These are phyloP conservation scores for Carassius auratus DNA, from an alignment of 2,113 vertebrate genomes.

Conservation along the genomic window DNA sequence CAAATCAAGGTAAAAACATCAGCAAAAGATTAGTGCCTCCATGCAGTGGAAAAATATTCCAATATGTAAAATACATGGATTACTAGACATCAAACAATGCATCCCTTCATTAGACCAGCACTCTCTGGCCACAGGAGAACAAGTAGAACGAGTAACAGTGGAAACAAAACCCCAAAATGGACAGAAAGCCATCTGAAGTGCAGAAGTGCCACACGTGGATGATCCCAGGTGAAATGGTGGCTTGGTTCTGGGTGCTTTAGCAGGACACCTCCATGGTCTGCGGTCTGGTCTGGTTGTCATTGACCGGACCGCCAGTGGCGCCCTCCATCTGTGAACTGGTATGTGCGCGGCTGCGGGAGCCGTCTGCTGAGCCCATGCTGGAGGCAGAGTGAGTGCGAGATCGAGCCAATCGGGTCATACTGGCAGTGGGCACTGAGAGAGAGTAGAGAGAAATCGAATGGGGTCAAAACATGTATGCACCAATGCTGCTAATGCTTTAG, in stretches of 20 bases:
- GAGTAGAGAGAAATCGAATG: constrained; percentile 47
- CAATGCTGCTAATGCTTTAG: neutral
- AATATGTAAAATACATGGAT: constrained; percentile 28
- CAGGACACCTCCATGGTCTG: constrained; percentile 89
- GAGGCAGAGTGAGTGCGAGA: constrained; percentile 92
- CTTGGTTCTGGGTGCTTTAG: constrained; percentile 64
- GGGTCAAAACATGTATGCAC: neutral
- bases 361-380: constrained; percentile 85
- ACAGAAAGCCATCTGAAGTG: neutral
- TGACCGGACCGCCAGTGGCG: constrained; percentile 69
- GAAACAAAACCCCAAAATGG: neutral
- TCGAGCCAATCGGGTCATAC: constrained; percentile 89
- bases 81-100: constrained; percentile 31
- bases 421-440: constrained; percentile 85
- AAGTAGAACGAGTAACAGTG: neutral
- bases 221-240: neutral
- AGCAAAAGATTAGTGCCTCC: neutral
- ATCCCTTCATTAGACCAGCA: constrained; percentile 40
- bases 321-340: constrained; percentile 76
- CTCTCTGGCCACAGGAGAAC: constrained; percentile 19
- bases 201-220: neutral
- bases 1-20: neutral
- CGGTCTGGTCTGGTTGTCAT: constrained; percentile 74
- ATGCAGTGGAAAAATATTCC: constrained; percentile 17
- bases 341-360: constrained; percentile 78